phyloP scores from a whole-genome alignment of 64 coral and sea anemone genomes.

The Porites lutea region DNA sequence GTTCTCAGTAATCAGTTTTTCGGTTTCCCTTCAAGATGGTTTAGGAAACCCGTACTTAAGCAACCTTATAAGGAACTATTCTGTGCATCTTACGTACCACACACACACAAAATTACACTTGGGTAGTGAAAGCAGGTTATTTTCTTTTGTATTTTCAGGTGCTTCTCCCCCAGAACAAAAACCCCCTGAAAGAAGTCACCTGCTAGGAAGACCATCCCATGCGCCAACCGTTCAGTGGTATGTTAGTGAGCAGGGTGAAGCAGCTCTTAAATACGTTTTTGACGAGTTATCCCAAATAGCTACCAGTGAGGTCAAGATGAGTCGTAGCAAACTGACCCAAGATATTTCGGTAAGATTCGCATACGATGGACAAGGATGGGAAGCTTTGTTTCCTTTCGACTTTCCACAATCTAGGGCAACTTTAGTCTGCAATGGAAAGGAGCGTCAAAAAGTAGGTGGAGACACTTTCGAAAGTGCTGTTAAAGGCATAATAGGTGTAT shows the following conservation, averaged over 20 bases:
- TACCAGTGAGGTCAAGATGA: not conserved
- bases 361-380: not conserved
- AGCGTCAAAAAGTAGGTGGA: not conserved
- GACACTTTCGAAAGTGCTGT: not conserved
- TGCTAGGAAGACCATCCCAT: not conserved
- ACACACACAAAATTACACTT: too few species aligned
- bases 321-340: not conserved
- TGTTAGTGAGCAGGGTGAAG: not conserved
- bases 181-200: not conserved
- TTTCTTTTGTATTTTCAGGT: not conserved
- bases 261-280: not conserved
- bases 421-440: not conserved
- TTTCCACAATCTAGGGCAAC: conserved; percentile 7
- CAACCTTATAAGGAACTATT: too few species aligned
- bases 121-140: too few species aligned
- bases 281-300: not conserved
- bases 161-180: not conserved
- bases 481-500: not conserved
- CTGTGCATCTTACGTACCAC: too few species aligned
- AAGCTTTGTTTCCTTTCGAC: not conserved
- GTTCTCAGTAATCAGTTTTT: too few species aligned
- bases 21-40: too few species aligned
- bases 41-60: too few species aligned
- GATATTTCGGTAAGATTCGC: not conserved
- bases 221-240: not conserved